Conservation (phyloP, 2,797 vertebrate genomes). For the Natrix natrix region DNA sequence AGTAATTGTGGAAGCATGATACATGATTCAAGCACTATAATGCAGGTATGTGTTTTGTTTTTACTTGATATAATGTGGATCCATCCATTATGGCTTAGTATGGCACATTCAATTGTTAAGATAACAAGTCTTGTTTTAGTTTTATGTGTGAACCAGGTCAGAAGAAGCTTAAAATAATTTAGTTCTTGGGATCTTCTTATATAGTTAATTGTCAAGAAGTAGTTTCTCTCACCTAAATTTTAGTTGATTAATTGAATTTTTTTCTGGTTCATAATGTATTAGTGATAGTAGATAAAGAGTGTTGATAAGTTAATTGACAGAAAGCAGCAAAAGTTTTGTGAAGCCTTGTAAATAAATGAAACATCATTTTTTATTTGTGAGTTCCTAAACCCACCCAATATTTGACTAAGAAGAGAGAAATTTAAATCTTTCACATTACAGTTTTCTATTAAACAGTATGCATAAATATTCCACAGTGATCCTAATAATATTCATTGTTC, state of each 20-base stretch:
- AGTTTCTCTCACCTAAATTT: background rate
- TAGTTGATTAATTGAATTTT: background rate
- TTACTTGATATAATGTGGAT: background rate
- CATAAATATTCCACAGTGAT: conserved; percentile 8
- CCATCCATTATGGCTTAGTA: background rate
- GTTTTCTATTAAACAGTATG: background rate
- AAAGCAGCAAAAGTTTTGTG: background rate
- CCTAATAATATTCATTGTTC: conserved; percentile 1
- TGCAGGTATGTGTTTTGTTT: background rate
- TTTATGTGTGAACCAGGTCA: background rate
- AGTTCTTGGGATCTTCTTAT: background rate
- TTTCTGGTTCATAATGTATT: background rate
- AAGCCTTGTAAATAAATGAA: conserved; percentile 12
- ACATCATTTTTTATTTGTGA: background rate
- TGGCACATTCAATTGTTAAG: background rate
- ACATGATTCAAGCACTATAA: background rate
- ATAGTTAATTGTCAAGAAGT: background rate
- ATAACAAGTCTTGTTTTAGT: background rate
- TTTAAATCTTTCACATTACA: background rate
- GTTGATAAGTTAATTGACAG: background rate
- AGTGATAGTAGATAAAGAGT: background rate
- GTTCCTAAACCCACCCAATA: background rate
- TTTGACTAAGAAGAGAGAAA: background rate
- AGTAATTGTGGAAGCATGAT: background rate
- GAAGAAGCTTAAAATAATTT: background rate